Evolutionary conservation across 1,140 invertebrate genomes (phyloP), one percentile per base, ranked within the genome.

Genomic region (Uloborus diversus): DNA sequence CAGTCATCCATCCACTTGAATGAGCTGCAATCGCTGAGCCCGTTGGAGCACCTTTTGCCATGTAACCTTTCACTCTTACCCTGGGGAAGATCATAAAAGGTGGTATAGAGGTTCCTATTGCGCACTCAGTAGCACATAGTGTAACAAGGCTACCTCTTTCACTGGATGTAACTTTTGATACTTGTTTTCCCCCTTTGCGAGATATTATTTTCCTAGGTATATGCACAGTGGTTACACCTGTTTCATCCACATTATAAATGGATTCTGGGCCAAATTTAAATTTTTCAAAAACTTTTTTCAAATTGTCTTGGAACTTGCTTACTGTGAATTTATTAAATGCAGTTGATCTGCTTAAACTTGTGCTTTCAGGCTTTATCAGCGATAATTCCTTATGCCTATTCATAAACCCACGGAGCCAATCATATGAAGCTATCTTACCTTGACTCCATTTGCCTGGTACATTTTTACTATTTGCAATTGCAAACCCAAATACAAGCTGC

Each of bases 101-200:
- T 11, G 20, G 53, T 7, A 56, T 56, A 20, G 11, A 25, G 20
- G 11, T 56, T 25, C 53, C 53, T 17, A 5, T 23, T 7, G 53
- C 53, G 23, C 5, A 17, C 23, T 14, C 23, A 7, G 11, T 11
- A 7, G 20, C 23, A 5, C 73, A 81, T 32, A 88, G 62, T 32
- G 88, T 89, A 0, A 88, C 84, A 49, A 88, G 84, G 4, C 61
- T 83, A 23, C 87, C 85, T 79, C 85, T 65, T 83, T 89, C 87
- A 7, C 66, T 84, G n/a, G 86, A 87, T 25, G 84, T 85, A 7
- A 88, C 79, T 32, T 73, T 30, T 14, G 87, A 85, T 20, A 89
- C 84, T 85, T 89, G 88, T 82, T 88, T 88, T 4, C 37, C 71
- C 20, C 86, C 86, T 83, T 83, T 85, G 11, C 35, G 27, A 51